These are phyloP conservation scores for Melikaiella ostensackeni DNA, from an alignment of 2,888 invertebrate genomes.

Conservation along the genomic window DNA sequence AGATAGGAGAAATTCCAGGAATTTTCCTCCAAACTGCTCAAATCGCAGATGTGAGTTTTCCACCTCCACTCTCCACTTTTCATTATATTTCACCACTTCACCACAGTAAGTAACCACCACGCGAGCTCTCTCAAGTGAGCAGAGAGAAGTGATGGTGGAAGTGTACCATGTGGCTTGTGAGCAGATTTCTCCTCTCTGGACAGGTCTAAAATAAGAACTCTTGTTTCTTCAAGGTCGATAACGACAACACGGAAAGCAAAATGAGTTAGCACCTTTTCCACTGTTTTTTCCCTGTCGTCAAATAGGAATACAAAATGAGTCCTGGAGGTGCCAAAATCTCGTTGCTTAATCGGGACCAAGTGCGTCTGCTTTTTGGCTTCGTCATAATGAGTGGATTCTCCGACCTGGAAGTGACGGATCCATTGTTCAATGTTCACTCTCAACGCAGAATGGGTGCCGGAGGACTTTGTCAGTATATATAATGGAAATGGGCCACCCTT, in stretches of 20 bases:
- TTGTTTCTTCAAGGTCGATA: not conserved
- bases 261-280: not conserved
- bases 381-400: slow-evolving; percentile 29
- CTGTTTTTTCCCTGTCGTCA: not conserved
- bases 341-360: slow-evolving; percentile 34
- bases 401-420: slow-evolving; percentile 35
- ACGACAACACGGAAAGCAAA: not conserved
- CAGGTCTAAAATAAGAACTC: too few relatives aligned
- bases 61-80: too few relatives aligned
- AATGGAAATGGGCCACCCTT: slow-evolving; percentile 5
- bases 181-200: too few relatives aligned
- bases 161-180: too few relatives aligned
- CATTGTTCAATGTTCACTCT: slow-evolving; percentile 23
- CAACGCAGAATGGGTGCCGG: slow-evolving; percentile 13
- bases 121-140: too few relatives aligned
- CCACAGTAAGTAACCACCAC: too few relatives aligned
- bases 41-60: too few relatives aligned
- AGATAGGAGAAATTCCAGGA: too few relatives aligned
- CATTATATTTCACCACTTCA: too few relatives aligned
- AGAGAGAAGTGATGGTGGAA: too few relatives aligned
- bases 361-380: slow-evolving; percentile 28
- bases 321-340: not conserved
- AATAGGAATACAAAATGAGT: not conserved
- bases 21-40: too few relatives aligned
- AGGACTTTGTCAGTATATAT: slow-evolving; percentile 16